These are phyloP conservation scores for Brachyistius frenatus DNA, from an alignment of 2,113 vertebrate species.

Conservation along the genomic window DNA sequence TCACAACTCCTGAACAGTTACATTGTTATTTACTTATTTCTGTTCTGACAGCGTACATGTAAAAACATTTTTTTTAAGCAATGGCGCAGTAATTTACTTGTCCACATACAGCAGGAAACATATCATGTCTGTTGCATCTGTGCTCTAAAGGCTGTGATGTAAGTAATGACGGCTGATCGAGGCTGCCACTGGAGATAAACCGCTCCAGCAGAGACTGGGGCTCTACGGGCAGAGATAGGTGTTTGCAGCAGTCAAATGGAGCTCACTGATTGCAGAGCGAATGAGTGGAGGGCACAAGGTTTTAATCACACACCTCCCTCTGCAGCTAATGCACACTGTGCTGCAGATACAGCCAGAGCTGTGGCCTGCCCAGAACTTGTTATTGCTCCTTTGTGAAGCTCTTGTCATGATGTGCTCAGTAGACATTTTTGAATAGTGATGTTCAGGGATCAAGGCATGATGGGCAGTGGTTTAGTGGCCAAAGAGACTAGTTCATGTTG, in stretches of 20 bases:
- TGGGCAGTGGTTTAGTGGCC: neutral
- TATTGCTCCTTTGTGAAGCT: neutral
- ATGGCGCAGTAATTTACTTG: neutral
- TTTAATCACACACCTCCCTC: conserved; percentile 40
- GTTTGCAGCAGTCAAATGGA: conserved; percentile 31
- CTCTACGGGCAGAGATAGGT: conserved; percentile 32
- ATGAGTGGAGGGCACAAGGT: conserved; percentile 7
- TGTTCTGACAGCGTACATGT: neutral
- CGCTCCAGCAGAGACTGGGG: conserved; percentile 1
- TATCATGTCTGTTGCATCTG: conserved; percentile 14
- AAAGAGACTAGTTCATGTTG: neutral
- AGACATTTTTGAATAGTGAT: conserved; percentile 24
- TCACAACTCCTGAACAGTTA: neutral
- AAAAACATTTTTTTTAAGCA: conserved; percentile 18
- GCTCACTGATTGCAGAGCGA: conserved; percentile 17
- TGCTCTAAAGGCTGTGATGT: conserved; percentile 8
- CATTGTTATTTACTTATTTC: neutral
- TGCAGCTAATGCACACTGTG: conserved; percentile 30
- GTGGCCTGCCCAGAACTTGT: conserved; percentile 33
- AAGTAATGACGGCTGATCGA: conserved; percentile 25
- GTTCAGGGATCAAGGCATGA: conserved; percentile 11
- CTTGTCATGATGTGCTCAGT: conserved; percentile 10
- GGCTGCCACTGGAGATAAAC: conserved; percentile 47
- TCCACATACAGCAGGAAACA: neutral
- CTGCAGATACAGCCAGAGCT: conserved; percentile 41